Base-by-base conservation (phyloP, 2,113 vertebrate genomes). In the Odocoileus hemionus region DNA sequence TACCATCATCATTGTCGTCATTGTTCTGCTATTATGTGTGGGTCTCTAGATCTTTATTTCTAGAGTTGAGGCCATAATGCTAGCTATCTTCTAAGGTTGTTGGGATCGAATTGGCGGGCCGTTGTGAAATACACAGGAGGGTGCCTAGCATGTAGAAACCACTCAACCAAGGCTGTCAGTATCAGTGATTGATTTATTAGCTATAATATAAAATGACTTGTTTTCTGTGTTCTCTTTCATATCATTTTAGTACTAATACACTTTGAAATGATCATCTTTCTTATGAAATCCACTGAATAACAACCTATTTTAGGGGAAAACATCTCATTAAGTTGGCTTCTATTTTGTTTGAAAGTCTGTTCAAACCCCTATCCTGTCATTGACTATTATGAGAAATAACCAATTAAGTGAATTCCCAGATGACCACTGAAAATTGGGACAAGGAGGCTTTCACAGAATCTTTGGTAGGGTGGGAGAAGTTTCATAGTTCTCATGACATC, bases 361-460 rank as follows among this genome's bases (percentile, higher is more conserved):
- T 89, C 58, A 91, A 76, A 45, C 21, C 7, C 14, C 33, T 85
- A 30, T 92, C 89, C 47, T 89, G 19, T 83, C 50, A 70, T 43
- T 85, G 91, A 79, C 78, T 83, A 54, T 97, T 58, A 76, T 82
- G 64, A 78, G 85, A 96, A 96, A 80, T 74, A 78, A 84, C 60
- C 70, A 64, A n/a, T 92, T 95, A 79, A 80, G 1, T 64, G 5
- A 28, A 5, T 91, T 94, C 74, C 58, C 43, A 55, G 80, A 50
- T 83, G 55, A 80, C 14, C 67, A 23, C 2, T 61, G 78, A 64
- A 52, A 93, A 83, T 3, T 58, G 70, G 45, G 23, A 91, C 28
- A 61, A 61, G n/a, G 67, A 87, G 50, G 60, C 36, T 78, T 89
- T 74, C 74, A 15, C 15, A 45, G 25, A 70, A 7, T 89, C 78